Evolutionary conservation across 2,797 vertebrate genomes (phyloP), one percentile per base, ranked within the genome.

Genomic region (Sardinella longiceps): DNA sequence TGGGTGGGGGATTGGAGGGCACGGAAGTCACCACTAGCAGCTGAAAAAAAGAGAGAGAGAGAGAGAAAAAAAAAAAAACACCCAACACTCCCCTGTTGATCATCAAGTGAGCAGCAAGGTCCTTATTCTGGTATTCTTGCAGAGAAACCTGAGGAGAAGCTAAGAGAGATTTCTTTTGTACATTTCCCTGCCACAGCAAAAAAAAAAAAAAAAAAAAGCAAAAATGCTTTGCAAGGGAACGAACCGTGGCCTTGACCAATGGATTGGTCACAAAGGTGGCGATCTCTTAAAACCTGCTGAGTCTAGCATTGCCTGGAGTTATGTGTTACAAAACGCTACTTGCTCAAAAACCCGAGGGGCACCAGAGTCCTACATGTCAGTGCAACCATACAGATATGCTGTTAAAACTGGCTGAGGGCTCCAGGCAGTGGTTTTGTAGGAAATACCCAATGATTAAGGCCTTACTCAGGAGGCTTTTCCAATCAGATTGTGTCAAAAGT

Each of bases 161-260:
- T 45, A 33, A 28, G 60, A n/a, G 12, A 9, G 2, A 28, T 12
- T 30, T 66, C 58, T 66, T 56, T 15, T 74, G 30, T 15, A 18
- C 30, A 30, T n/a, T n/a, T 15, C 12, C 66, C 30, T 4, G 33
- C 66, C 1, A 33, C 4, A 43, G 43, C 43, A 43, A 43, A 43
- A 43, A n/a, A 43, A 43, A 43, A 43, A 43, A 43, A 43, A n/a
- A 43, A 43, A 43, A 43, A 0, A 43, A 74, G 1, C 5, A 2
- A 20, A 74, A 33, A 74, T 18, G 30, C 39, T 74, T 37, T 37
- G 30, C 37, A 37, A 63, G 25, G 60, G 60, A n/a, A 25, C 10
- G 60, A 63, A 74, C 66, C 66, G 66, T 74, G 66, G 66, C 66
- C 66, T 74, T 37, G 30, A 74, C 66, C 30, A 37, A 74, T 33